Percentiles rank a stretch among this genome's conserved stretches.
Evolutionary conservation across 2,888 invertebrate species (phyloP).

Genomic region (Octodonta nipae): DNA sequence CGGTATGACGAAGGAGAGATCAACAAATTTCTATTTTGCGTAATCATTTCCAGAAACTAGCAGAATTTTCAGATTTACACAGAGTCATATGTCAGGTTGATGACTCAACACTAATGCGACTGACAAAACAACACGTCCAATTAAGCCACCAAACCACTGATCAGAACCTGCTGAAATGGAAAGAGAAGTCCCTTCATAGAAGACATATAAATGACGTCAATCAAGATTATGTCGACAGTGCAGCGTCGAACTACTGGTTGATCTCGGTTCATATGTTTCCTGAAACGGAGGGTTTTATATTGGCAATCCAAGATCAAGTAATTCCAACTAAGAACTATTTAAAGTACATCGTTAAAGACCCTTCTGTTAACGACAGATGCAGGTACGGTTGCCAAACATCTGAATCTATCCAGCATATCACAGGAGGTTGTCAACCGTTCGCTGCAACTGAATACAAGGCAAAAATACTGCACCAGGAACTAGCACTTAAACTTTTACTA

Average conservation of each 20-base stretch:
- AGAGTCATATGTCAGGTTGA: too few species aligned
- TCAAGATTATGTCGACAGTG: constrained; percentile 8
- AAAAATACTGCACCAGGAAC: too few species aligned
- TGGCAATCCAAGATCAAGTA: constrained; percentile 2
- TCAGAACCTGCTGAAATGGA: too few species aligned
- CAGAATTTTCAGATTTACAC: too few species aligned
- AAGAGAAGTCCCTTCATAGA: constrained; percentile 6
- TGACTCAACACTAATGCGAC: too few species aligned
- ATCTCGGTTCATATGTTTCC: constrained; percentile 6
- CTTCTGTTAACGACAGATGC: neutral
- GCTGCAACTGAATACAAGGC: constrained; percentile 2
- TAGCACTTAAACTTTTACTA: too few species aligned
- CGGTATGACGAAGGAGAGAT: too few species aligned
- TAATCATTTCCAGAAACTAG: too few species aligned
- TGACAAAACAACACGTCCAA: too few species aligned
- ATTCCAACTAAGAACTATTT: neutral
- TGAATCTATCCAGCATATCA: constrained; percentile 2
- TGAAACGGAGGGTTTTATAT: constrained; percentile 3
- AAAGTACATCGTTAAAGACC: neutral
- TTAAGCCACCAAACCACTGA: too few species aligned
- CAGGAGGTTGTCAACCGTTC: neutral
- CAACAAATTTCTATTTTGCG: too few species aligned
- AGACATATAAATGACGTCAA: constrained; percentile 7
- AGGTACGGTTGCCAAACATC: neutral
- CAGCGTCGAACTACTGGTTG: constrained; percentile 10